Base-by-base conservation (phyloP, 2,888 invertebrate genomes). In the Nemurella pictetii region DNA sequence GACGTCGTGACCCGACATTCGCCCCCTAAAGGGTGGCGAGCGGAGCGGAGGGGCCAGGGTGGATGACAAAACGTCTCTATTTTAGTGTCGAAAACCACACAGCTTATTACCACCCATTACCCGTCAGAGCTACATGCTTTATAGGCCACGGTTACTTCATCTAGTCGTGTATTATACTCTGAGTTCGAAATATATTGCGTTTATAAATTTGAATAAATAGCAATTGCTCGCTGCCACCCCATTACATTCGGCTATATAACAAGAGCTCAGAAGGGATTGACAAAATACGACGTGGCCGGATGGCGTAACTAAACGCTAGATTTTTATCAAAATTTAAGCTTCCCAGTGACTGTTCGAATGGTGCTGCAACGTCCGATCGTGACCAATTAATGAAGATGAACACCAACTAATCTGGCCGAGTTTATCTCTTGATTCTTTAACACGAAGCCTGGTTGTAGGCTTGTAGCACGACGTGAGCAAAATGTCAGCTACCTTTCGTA, bases 381-480 rank as follows among this genome's bases (percentile, higher is more conserved):
- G 82, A 72, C 82, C 82, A 82, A 82, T 82, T 82, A 82, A 36
- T 55, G 72, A n/a, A 78, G 82, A 55, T 72, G 82, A 72, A 28
- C 82, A 82, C 82, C 73, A 72, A 82, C 32, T 81, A 30, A 82
- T 72, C 72, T 27, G 72, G 29, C 26, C 72, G 55, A n/a, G 55
- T 35, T 55, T 82, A 82, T 82, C 82, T 82, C 4, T 15, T 36
- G 82, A n/a, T 55, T 82, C 82, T 27, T 82, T 82, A 82, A 27
- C 82, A 82, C 82, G 32, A 32, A n/a, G 12, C 25, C 35, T 36
- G 20, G 32, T 12, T 35, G 77, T 77, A 36, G 55, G n/a, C n/a
- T 36, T 36, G 55, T 9, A 25, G 28, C 80, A 80, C 80, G 80
- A 80, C 36, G 32, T 80, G 74, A 75, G 9, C 26, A n/a, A 4